Percentiles rank a stretch among this genome's conserved stretches.
These are phyloP conservation scores for Erannis defoliaria DNA, from an alignment of 2,888 invertebrate genomes.

Conservation along the genomic window DNA sequence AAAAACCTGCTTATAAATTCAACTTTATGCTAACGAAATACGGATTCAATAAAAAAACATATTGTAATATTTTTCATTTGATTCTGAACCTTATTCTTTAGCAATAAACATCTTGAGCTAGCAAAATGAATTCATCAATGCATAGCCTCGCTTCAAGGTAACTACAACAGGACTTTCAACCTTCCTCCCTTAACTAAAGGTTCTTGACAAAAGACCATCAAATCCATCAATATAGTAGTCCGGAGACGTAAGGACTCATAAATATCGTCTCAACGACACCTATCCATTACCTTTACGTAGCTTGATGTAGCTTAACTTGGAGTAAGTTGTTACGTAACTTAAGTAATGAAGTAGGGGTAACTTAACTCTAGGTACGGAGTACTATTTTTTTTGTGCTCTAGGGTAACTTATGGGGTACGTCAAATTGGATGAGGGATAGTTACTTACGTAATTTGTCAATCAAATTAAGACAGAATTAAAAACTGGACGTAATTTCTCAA, in stretches of 20 bases:
- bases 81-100: slow-evolving; percentile 8
- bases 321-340: slow-evolving; percentile 2
- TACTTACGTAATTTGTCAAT: too few relatives aligned
- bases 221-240: slow-evolving; percentile 22
- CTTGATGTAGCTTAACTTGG: slow-evolving; percentile 22
- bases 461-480: too few relatives aligned
- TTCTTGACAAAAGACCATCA: background rate
- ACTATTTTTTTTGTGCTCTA: too few relatives aligned
- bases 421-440: too few relatives aligned
- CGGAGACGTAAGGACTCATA: slow-evolving; percentile 32
- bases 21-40: background rate
- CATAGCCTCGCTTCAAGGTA: background rate
- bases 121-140: slow-evolving; percentile 1
- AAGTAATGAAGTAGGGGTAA: slow-evolving; percentile 12
- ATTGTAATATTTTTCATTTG: background rate
- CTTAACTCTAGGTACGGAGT: background rate
- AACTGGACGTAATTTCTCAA: too few relatives aligned
- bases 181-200: slow-evolving; percentile 21
- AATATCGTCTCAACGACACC: slow-evolving; percentile 38
- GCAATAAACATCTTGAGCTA: background rate
- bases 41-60: background rate
- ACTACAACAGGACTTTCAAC: background rate
- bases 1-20: background rate
- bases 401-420: background rate
- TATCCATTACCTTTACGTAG: slow-evolving; percentile 39